Base-by-base conservation (phyloP, 2,888 invertebrate species). In the Nemotelus nigrinus region DNA sequence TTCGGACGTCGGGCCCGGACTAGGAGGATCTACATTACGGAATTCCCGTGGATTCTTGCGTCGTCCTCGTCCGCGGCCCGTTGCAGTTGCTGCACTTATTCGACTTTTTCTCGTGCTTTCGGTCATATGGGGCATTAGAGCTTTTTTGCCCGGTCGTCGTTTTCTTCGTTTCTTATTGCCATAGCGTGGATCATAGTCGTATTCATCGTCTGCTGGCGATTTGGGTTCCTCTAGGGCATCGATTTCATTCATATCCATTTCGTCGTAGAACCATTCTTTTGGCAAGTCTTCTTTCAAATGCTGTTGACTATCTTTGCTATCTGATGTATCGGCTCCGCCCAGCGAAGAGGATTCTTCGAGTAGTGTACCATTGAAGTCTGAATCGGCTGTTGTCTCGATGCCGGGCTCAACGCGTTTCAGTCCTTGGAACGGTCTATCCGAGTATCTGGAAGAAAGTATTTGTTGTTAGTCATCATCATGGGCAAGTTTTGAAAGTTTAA, bases 221-320 rank as follows among this genome's bases (percentile, higher is more conserved):
- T 97, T 96, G 0, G 94, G 96, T 83, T 96, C 96, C 83, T 97
- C 97, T 80, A 95, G 94, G 0, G 93, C 93, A 83, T 96, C 97
- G 88, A 96, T 95, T 85, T 97, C 97, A 78, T 96, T 92, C 88
- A 96, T 93, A 80, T 95, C 95, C 84, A 94, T 90, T 80, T 96
- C 96, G 84, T 96, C 96, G 83, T 95, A 96, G 87, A 93, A 96
- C 96, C 96, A 96, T 82, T 95, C 95, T 89, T 93, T 94, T 81
- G 92, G 91, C 80, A 89, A 87, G 84, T 93, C 93, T 88, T 96
- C 95, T 86, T 95, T 95, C 5, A 93, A 89, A 41, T 92, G 91
- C 82, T 94, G 91, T 82, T 94, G 91, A 83, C 95, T 96, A 84
- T 96, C 96, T 85, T 95, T 95, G 81, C 93, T 95, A 80, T 93